Base-by-base conservation (phyloP, 2,113 vertebrate genomes). In the Oreochromis tanganicae region DNA sequence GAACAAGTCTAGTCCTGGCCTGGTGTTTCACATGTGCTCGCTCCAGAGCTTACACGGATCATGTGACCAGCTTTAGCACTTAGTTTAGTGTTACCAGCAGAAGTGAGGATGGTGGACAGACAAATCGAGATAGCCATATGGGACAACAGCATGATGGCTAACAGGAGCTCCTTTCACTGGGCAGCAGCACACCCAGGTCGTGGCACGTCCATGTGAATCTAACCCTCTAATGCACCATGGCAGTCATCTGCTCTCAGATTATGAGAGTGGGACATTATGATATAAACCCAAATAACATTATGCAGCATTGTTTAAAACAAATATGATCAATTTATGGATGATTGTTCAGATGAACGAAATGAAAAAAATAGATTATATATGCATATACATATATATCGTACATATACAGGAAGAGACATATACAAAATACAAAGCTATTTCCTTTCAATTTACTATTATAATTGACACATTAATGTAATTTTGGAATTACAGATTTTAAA, bases 101-200 rank as follows among this genome's bases (percentile, higher is more conserved):
- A 90, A n/a, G 59, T 52, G 63, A 89, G 85, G 79, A 84, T 55
- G 81, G 87, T 46, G 57, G 86, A 87, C 86, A 84, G 83, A 87
- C 14, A 79, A 90, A 83, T 80, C 75, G 48, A 90, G 80, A 61
- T 81, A 52, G 85, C 87, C 93, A 93, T 93, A 94, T 93, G 93
- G 92, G 89, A 92, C 90, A 84, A 90, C 93, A 92, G 91, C 89
- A 91, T 88, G 91, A 80, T 56, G 81, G 68, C 91, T 80, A 82
- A 90, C 78, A 73, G 80, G 48, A 80, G 59, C 59, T 85, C 87
- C 55, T 82, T 91, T 83, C 29, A 85, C 80, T 73, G 63, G 82
- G 63, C 90, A 91, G 82, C 68, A 80, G 52, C 81, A 88, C 87
- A 91, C 41, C 56, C 85, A 83, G 73, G 82, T 88, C 41, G 6